Base-by-base conservation (phyloP, 2,888 invertebrate genomes). In the Odontocolon sp. region DNA sequence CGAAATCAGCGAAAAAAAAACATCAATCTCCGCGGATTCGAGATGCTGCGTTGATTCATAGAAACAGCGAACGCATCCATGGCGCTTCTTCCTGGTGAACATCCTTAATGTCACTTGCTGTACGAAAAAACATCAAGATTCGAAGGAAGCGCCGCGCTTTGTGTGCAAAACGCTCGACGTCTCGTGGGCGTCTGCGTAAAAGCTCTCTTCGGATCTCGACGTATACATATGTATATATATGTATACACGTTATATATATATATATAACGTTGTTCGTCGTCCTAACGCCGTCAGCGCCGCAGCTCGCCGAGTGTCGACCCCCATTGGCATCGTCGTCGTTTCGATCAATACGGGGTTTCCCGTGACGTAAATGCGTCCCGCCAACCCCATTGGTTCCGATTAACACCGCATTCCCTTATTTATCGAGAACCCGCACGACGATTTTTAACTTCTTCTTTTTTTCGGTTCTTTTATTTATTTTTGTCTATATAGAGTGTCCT, bases 371-470 rank as follows among this genome's bases (percentile, higher is more conserved):
- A 90, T 87, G 81, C 84, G 84, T 85, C 86, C 85, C 86, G 87
- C 86, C 86, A 86, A 86, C 88, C 87, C 90, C 87, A 92, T 92
- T 92, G 92, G 92, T 89, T 88, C 87, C 85, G 87, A 88, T 88
- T 87, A 90, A 90, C 87, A 82, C 91, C 91, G 91, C 91, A 91
- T 92, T 91, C 91, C 89, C 91, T 92, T 92, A 92, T 91, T 92
- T 92, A 92, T 92, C 91, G 91, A 92, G 90, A 88, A 89, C 78
- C 83, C 91, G 90, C 89, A 91, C 91, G 91, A 91, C 61, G 11
- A 63, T 66, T 31, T 54, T 33, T 33, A 16, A 52, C 50, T 4
- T 59, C 6, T 11, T n/a, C 14, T 8, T 26, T 40, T 14, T 42
- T 14, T 54, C 16, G 4, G 36, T 36, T 18, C 5, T 40, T 38